A percentile compares a stretch with the other conserved stretches of the same genome.
Evolutionary conservation across 2,888 invertebrate genomes (phyloP).

Genomic region (Machimus atricapillus): DNA sequence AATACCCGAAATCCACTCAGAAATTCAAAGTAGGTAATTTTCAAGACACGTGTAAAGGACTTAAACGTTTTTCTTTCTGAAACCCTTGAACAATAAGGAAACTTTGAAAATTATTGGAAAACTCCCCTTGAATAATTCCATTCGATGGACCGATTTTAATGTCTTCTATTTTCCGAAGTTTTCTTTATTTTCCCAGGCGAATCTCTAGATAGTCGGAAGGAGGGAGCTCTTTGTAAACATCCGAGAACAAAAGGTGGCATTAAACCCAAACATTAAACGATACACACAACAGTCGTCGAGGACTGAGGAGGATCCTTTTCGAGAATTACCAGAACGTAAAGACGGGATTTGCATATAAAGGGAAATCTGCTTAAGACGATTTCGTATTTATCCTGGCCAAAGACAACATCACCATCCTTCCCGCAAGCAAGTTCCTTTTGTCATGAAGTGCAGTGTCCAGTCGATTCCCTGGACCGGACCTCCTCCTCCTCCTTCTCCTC

Average conservation of each 20-base stretch:
- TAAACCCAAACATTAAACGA: constrained; percentile 31
- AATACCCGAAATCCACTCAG: neutral
- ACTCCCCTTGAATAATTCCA: neutral
- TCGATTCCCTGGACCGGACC: neutral
- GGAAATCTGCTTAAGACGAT: constrained; percentile 34
- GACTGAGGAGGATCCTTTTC: neutral
- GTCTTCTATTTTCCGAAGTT: neutral
- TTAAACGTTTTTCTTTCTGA: neutral
- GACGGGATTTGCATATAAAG: constrained; percentile 32
- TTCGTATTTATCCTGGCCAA: constrained; percentile 27
- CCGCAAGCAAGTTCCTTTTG: constrained; percentile 13
- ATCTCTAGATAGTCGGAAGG: neutral
- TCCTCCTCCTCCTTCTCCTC: neutral
- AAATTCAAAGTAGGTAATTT: neutral
- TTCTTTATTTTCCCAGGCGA: neutral
- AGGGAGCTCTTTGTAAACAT: neutral
- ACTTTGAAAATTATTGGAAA: neutral
- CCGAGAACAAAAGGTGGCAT: constrained; percentile 6
- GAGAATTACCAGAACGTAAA: constrained; percentile 20
- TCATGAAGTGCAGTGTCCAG: constrained; percentile 30
- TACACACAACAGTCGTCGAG: neutral
- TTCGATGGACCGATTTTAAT: neutral
- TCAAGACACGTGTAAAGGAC: neutral
- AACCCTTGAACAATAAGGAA: neutral
- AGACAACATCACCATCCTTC: neutral